Evolutionary conservation across 2,888 invertebrate genomes (phyloP), one percentile per base, ranked within the genome.

Genomic region (Habroteleia sp.): DNA sequence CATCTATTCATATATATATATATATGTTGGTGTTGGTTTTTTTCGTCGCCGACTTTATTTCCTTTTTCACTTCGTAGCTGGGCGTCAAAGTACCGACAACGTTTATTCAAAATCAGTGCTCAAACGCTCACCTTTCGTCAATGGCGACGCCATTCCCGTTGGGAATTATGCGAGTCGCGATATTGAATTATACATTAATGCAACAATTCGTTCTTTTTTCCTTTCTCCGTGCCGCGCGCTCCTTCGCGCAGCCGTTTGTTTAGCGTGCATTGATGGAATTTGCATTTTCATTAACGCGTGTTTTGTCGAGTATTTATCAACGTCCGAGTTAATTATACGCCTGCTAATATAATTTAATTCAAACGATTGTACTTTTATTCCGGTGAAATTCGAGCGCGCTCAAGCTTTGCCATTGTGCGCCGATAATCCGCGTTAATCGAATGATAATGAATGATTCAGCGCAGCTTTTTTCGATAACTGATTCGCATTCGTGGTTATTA

Each of bases 41-140:
- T 14, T 20, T 16, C 8, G 16, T 29, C 13, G 16, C 11, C 11
- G 29, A n/a, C 31, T 31, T 41, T 35, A 33, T 44, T 41, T 41
- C 20, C 11, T 56, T 17, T 41, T 56, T 29, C 39, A 17, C 39
- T 58, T 29, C 42, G 42, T 29, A 11, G 13, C 13, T 39, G 10
- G n/a, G 29, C 35, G 20, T 37, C 44, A 35, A 52, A 65, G 52
- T 42, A 35, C 25, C 52, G 25, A 29, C 41, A 31, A 69, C 41
- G 58, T 58, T 71, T 56, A 63, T 54, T 54, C 54, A 46, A 56
- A 54, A 71, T 71, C 54, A 56, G 35, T 31, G 44, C 33, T 69
- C 41, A 42, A 33, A 50, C 41, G 39, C 54, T 54, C 8, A 27
- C 27, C 27, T 27, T 7, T 27, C 27, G 27, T 27, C 20, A 44